Percentiles rank a stretch among this genome's conserved stretches.
Evolutionary conservation across 2,888 invertebrate species (phyloP).

Genomic region (Globia sparganii): DNA sequence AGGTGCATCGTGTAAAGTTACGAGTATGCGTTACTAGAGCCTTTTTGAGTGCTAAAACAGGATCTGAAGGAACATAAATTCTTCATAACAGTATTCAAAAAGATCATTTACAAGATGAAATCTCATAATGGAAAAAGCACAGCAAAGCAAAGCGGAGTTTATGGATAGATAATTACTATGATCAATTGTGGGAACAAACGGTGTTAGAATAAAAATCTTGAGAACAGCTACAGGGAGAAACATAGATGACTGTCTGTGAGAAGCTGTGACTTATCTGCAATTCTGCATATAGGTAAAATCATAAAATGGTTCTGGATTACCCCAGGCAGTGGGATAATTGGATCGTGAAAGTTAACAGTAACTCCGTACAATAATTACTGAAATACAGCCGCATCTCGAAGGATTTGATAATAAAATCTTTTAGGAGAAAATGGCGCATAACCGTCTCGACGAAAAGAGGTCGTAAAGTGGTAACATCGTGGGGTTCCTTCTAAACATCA

Average conservation of each 20-base stretch:
- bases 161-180: constrained; percentile 57
- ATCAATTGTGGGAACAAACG: constrained; percentile 48
- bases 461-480: neutral
- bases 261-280: constrained; percentile 26
- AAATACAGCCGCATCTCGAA: neutral
- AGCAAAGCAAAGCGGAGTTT: constrained; percentile 26
- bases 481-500: neutral
- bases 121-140: constrained; percentile 15
- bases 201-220: constrained; percentile 43
- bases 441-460: neutral
- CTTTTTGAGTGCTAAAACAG: neutral
- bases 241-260: constrained; percentile 12
- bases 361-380: neutral
- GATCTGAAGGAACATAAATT: neutral
- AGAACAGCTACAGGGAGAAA: constrained; percentile 27
- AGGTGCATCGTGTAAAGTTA: neutral
- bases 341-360: neutral
- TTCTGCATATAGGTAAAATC: neutral
- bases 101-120: constrained; percentile 29
- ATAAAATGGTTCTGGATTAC: constrained; percentile 6
- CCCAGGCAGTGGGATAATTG: neutral
- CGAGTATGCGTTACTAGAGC: neutral
- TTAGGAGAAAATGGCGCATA: neutral
- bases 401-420: neutral
- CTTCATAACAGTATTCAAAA: neutral